Base-by-base conservation (phyloP, 2,888 invertebrate genomes). In the Polydrusus tereticollis region DNA sequence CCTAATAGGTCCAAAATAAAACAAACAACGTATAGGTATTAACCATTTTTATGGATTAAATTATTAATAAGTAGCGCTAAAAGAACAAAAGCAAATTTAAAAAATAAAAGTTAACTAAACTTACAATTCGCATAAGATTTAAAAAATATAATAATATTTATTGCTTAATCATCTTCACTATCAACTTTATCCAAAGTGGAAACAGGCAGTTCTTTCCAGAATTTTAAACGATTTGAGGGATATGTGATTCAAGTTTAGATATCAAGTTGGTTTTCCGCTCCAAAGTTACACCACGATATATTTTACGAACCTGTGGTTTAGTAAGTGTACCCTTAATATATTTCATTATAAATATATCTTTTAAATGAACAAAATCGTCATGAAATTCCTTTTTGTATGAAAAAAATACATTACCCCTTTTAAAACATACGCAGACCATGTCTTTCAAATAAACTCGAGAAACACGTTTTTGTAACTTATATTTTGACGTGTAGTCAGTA, bases 321-420 rank as follows among this genome's bases (percentile, higher is more conserved):
- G 58, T 26, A 26, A n/a, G n/a, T n/a, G n/a, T 33, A 16, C 33
- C 58, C 33, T 58, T 29, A 16, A 58, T 26, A 20, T 58, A 58
- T 26, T 29, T 58, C 38, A 58, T 33, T 29, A 58, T 33, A 58
- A 58, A 58, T 18, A 58, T 58, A 33, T 33, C 58, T 58, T 58
- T 50, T 52, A 52, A 26, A 18, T 65, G 52, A 16, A 52, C 16
- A 65, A 65, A 65, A 20, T 65, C 14, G 20, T 65, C 50, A 33
- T 65, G 14, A 36, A 65, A 65, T 52, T 50, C 38, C 14, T 59
- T 71, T 71, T 66, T 66, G 26, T 62, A 62, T 2, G 47, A 50
- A 72, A n/a, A 72, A 72, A 68, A 59, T 41, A 52, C 20, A 26
- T 73, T 69, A 43, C 69, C 73, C 47, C 73, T 69, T 69, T 47